Percentiles rank a stretch among this genome's conserved stretches.
Conservation (phyloP, 53 echinoderm and acorn worm species). For the Astropecten irregularis region DNA sequence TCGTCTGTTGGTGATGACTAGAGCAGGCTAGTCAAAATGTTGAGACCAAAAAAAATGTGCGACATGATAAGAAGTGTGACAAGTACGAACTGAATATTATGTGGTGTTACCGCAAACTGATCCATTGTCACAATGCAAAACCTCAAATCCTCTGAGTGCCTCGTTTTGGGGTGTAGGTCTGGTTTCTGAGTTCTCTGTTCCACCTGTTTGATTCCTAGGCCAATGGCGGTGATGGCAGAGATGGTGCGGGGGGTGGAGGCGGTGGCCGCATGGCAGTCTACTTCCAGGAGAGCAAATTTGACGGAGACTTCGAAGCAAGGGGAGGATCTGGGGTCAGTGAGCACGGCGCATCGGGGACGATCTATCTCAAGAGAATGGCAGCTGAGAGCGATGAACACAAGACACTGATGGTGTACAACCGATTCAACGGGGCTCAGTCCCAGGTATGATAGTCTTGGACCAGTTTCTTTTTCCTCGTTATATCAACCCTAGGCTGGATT, state of each 20-base stretch:
- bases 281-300: constrained; percentile 61
- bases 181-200: no score
- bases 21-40: no score
- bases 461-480: neutral
- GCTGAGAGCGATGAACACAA: constrained; percentile 55
- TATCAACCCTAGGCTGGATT: no score
- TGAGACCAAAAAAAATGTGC: no score
- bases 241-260: constrained; percentile 75
- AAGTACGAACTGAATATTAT: no score
- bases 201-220: constrained; percentile 33
- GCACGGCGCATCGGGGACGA: constrained; percentile 88
- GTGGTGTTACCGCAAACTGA: no score
- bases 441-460: no score
- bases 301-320: constrained; percentile 62
- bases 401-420: constrained; percentile 73
- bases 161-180: no score
- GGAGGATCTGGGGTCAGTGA: constrained; percentile 75
- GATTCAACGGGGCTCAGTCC: constrained; percentile 19
- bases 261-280: constrained; percentile 76
- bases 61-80: no score
- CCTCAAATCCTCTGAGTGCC: no score
- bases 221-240: constrained; percentile 72
- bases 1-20: no score
- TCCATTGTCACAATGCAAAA: no score
- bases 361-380: constrained; percentile 66